Conservation (phyloP, 2,797 vertebrate species). For the Gallinago nigripennis region DNA sequence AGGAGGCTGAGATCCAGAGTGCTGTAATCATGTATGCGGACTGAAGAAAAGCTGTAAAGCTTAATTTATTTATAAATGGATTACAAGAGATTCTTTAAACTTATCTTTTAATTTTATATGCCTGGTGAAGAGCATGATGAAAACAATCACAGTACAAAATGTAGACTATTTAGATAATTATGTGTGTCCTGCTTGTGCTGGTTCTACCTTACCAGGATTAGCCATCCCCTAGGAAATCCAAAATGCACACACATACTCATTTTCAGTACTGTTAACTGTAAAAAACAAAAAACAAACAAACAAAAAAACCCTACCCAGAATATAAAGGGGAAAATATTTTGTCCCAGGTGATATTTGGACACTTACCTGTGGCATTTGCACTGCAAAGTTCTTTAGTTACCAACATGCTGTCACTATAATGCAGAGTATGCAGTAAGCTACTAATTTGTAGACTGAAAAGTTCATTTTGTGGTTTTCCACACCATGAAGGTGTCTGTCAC, state of each 20-base stretch:
- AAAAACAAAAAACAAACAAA: not conserved
- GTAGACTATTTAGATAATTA: not conserved
- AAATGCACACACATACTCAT: not conserved
- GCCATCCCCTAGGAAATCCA: not conserved
- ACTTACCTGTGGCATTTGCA: not conserved
- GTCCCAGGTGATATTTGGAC: not conserved
- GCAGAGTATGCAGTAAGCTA: not conserved
- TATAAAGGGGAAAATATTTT: not conserved
- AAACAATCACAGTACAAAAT: not conserved
- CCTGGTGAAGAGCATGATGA: not conserved
- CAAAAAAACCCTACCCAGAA: not conserved
- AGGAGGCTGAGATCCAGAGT: not conserved
- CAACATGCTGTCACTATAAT: not conserved
- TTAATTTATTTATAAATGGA: conserved; percentile 55
- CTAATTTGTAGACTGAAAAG: not conserved
- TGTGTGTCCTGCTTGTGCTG: not conserved
- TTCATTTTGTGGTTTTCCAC: not conserved
- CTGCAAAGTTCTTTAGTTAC: not conserved
- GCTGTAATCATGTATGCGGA: conserved; percentile 12
- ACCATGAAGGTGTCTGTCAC: not conserved
- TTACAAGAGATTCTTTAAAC: conserved; percentile 33
- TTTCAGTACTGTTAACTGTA: not conserved
- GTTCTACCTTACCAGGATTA: not conserved
- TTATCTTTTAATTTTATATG: conserved; percentile 25
- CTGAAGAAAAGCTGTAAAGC: conserved; percentile 8